Percentiles rank a stretch among this genome's conserved stretches.
Evolutionary conservation across 2,888 invertebrate genomes (phyloP).

Genomic region (Andrena praecox): DNA sequence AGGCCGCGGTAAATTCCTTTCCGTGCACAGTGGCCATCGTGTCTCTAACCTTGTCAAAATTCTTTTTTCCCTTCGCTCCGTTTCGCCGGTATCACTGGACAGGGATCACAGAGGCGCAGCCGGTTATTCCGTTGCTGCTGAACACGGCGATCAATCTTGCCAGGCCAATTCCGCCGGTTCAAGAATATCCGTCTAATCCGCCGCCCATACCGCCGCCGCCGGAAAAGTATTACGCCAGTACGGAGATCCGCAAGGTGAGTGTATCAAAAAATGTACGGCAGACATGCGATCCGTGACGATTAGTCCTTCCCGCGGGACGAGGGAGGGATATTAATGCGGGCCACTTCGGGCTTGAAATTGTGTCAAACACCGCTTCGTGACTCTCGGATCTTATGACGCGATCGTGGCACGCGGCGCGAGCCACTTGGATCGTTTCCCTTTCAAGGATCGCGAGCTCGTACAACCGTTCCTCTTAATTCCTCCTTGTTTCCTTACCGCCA

Average conservation of each 20-base stretch:
- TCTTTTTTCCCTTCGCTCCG: conserved; percentile 45
- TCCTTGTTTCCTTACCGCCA: conserved; percentile 11
- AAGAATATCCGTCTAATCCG: conserved; percentile 85
- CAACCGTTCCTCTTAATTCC: conserved; percentile 28
- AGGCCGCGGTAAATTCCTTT: conserved; percentile 37
- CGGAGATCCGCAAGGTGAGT: conserved; percentile 87
- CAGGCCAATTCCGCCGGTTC: conserved; percentile 81
- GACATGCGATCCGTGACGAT: conserved; percentile 73
- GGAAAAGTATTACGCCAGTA: conserved; percentile 90
- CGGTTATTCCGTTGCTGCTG: conserved; percentile 81
- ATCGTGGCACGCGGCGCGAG: conserved; percentile 39
- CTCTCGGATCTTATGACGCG: conserved; percentile 56
- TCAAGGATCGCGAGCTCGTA: conserved; percentile 19
- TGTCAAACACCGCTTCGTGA: conserved; percentile 69
- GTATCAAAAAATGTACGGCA: conserved; percentile 68
- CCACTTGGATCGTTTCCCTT: conserved; percentile 46
- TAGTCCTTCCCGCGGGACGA: conserved; percentile 40
- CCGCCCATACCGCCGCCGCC: conserved; percentile 89
- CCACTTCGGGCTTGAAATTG: conserved; percentile 61
- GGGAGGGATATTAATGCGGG: conserved; percentile 50
- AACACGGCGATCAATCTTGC: conserved; percentile 82
- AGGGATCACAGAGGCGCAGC: conserved; percentile 81
- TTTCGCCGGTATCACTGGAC: conserved; percentile 42
- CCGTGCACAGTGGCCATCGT: conserved; percentile 36
- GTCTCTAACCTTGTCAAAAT: conserved; percentile 62